Base-by-base conservation (phyloP, 2,888 invertebrate genomes). In the Erebia palarica region DNA sequence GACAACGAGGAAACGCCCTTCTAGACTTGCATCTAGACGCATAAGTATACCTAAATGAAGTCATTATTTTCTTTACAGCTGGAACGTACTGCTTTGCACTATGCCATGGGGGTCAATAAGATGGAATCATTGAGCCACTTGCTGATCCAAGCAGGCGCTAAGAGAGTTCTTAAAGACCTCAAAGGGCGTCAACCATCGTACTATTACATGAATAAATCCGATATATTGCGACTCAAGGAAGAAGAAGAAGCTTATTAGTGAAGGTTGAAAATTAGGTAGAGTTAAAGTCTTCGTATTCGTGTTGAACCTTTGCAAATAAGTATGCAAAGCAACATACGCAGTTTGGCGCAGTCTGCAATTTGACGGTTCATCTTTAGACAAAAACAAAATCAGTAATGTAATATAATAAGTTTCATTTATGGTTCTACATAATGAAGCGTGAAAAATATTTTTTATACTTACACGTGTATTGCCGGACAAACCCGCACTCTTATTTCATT, bases 151-250 rank as follows among this genome's bases (percentile, higher is more conserved):
- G 96, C 96, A 11, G 98, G 98, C 49, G 97, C 98, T 57, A 96
- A 96, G 84, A 94, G 98, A 73, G 96, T 97, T 0, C 93, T 96
- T 4, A 97, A 98, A 86, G 98, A 98, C 90, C 93, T 98, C 82
- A 97, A 97, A 90, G 97, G 97, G 70, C 95, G 98, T 60, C 97
- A 97, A 82, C 97, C 98, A 1, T 96, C 97, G 53, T 98, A 97
- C 88, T 98, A 98, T 89, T 98, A 97, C 85, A 97, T 98, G 95
- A 97, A 98, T 86, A 97, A 97, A 86, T 96, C 97, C 0, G 98
- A 98, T 77, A 97, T 98, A 80, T 90, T 96, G 74, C 94, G 96
- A 75, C 94, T 98, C 59, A 97, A 97, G 84, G 97, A 97, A 81
- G 97, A 98, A 85, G 97, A 98, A 82, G 96, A 96, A 78, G 92